Evolutionary conservation across 2,113 vertebrate species (phyloP).

Genomic region (Chionis minor): DNA sequence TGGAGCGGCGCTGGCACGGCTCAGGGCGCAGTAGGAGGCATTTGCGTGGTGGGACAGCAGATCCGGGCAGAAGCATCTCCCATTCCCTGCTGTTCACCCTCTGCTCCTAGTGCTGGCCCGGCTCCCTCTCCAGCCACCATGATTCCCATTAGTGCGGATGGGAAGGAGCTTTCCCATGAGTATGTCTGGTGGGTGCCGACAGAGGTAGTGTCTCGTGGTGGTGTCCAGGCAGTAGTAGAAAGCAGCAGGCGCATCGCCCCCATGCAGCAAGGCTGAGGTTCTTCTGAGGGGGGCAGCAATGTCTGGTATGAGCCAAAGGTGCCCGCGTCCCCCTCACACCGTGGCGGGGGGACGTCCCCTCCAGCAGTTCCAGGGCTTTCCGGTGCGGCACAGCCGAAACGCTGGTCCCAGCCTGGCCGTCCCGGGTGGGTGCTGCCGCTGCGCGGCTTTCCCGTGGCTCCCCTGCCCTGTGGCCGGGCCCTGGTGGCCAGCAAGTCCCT

Average conservation of each 20-base stretch:
- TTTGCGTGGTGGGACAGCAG: neutral
- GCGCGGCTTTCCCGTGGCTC: neutral
- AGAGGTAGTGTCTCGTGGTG: neutral
- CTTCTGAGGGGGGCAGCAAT: neutral
- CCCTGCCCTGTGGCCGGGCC: neutral
- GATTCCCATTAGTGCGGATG: fast-evolving
- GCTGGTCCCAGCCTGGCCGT: fast-evolving
- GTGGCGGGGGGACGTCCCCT: neutral
- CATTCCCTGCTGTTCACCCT: neutral
- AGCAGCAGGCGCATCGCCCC: neutral
- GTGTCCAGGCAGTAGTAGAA: neutral
- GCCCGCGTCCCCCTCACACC: too few relatives aligned
- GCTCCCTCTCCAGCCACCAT: fast-evolving
- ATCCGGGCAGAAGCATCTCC: neutral
- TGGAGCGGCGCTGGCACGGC: neutral
- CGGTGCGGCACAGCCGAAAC: neutral
- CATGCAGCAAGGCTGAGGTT: neutral
- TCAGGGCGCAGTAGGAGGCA: neutral
- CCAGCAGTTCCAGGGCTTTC: neutral
- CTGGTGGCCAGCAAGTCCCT: neutral
- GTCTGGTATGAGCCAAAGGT: neutral
- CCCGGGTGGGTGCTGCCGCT: neutral
- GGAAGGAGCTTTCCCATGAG: neutral
- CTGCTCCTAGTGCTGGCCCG: neutral
- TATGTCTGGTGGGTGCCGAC: neutral